A percentile compares a stretch with the other conserved stretches of the same genome.
phyloP scores from a whole-genome alignment of 2,113 vertebrate genomes.

The Corythornis cristatus region DNA sequence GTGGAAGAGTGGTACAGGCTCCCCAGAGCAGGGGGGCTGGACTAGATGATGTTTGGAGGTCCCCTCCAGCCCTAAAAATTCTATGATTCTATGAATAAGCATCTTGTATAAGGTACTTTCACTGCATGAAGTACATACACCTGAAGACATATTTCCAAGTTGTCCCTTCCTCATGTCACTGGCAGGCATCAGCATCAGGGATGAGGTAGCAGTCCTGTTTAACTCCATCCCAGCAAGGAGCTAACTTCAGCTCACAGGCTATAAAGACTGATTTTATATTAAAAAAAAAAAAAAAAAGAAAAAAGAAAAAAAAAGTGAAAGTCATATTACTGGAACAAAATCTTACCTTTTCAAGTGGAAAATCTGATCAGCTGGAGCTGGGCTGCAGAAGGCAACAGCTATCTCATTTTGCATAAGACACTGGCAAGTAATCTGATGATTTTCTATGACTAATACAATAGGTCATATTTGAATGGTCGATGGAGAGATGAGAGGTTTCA shows the following conservation, averaged over 20 bases:
- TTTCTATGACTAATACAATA: conserved; percentile 54
- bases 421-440: conserved; percentile 26
- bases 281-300: too few species aligned
- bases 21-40: too few species aligned
- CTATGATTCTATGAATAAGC: background rate
- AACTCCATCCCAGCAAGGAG: background rate
- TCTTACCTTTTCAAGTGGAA: conserved; percentile 2
- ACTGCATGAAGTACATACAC: background rate
- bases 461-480: conserved; percentile 25
- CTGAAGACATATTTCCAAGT: background rate
- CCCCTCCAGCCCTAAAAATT: too few species aligned
- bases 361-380: background rate
- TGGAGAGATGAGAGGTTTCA: conserved; percentile 40
- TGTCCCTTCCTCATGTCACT: background rate
- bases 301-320: background rate
- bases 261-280: background rate
- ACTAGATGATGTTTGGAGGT: too few species aligned
- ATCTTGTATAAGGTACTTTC: background rate
- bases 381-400: background rate
- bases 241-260: background rate
- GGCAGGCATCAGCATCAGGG: background rate
- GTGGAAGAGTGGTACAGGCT: too few species aligned
- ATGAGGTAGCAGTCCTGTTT: background rate
- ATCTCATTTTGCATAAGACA: conserved; percentile 28
- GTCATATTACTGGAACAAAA: background rate